Base-by-base conservation (phyloP, 2,113 vertebrate genomes). In the Pundamilia nyererei region DNA sequence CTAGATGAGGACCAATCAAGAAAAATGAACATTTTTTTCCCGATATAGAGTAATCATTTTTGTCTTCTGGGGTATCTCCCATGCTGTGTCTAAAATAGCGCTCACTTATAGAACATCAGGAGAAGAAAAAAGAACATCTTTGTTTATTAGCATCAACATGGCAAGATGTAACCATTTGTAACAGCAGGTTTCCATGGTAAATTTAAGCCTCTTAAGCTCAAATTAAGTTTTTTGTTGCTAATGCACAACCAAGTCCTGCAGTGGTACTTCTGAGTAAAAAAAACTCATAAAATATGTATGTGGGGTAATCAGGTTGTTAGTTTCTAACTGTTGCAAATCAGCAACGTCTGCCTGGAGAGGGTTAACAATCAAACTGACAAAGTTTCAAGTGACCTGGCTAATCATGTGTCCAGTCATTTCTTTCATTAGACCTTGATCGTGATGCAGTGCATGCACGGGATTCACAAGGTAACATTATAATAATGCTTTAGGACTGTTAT, bases 51-150 rank as follows among this genome's bases (percentile, higher is more conserved):
- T 14, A 70, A 9, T 24, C 3, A 70, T 24, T 42, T 40, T 70
- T 70, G 35, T 40, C 62, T 47, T 45, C 14, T 45, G 47, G 49
- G 56, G 68, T 49, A 58, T 31, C 49, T 79, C 15, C 72, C 31
- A 40, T 56, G 83, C 68, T 21, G 54, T 29, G 47, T 81, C 89
- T 91, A 84, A 93, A 91, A 89, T 89, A 91, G 12, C 62, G 31
- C 56, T 24, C 15, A 14, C 60, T 60, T 85, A 65, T 70, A 55
- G 80, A 56, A 51, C 8, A 45, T 26, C 5, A 35, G 31, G 19
- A 11, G 33, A 70, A 17, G 21, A 53, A 51, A 68, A 68, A 40
- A 40, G 12, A 68, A 68, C 19, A 68, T 15, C 13, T 42, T 26
- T 26, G 42, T 51, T 65, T 68, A 19, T 29, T 21, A 55, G 29